Evolutionary conservation across 2,888 invertebrate species (phyloP).

Genomic region (Cheilosia urbana): DNA sequence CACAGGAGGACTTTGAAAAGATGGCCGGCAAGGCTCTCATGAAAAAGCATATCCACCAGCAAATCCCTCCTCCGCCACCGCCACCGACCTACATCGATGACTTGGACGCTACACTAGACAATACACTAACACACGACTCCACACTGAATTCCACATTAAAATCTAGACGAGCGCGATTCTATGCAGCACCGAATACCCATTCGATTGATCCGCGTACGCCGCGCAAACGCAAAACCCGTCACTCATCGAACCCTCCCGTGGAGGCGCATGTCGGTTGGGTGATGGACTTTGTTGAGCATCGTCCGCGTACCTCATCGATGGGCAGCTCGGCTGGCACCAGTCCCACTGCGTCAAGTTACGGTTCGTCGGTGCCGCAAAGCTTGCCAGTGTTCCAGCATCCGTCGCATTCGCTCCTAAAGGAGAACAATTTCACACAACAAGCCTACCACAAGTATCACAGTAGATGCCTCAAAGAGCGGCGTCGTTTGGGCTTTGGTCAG

Average conservation of each 20-base stretch:
- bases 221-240: slow-evolving; percentile 95
- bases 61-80: slow-evolving; percentile 93
- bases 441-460: slow-evolving; percentile 98
- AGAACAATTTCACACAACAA: slow-evolving; percentile 99
- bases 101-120: slow-evolving; percentile 78
- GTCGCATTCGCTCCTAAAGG: slow-evolving; percentile 95
- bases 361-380: slow-evolving; percentile 91
- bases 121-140: slow-evolving; percentile 71
- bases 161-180: slow-evolving; percentile 91
- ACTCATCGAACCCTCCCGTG: slow-evolving; percentile 95
- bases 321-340: slow-evolving; percentile 93
- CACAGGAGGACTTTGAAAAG: slow-evolving; percentile 94
- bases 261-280: slow-evolving; percentile 99
- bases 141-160: slow-evolving; percentile 78
- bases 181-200: slow-evolving; percentile 95
- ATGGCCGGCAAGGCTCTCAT: slow-evolving; percentile 87
- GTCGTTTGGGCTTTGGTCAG: slow-evolving; percentile 95
- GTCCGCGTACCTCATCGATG: slow-evolving; percentile 90
- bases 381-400: slow-evolving; percentile 98
- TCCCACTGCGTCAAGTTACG: slow-evolving; percentile 89
- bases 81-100: slow-evolving; percentile 87
- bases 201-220: slow-evolving; percentile 87
- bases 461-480: slow-evolving; percentile 94
- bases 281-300: slow-evolving; percentile 94
- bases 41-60: slow-evolving; percentile 87